A percentile compares a stretch with the other conserved stretches of the same genome.
These are phyloP conservation scores for Dendrolimus houi DNA, from an alignment of 2,888 invertebrate species.

Conservation along the genomic window DNA sequence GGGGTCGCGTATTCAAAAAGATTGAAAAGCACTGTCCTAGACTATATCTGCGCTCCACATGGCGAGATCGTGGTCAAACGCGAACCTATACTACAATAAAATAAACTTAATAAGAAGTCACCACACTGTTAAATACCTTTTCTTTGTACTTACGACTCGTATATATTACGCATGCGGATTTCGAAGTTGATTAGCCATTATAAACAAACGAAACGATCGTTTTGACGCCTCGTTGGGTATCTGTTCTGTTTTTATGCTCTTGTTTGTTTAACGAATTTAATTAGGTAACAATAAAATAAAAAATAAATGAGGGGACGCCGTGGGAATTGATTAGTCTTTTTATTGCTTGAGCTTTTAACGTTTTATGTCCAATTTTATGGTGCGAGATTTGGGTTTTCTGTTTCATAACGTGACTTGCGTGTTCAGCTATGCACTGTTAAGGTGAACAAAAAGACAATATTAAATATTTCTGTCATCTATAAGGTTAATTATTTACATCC, in stretches of 20 bases:
- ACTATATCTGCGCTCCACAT: too few relatives aligned
- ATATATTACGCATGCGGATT: conserved; percentile 47
- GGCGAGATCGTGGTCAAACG: too few relatives aligned
- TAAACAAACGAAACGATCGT: conserved; percentile 36
- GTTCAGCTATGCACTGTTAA: neutral
- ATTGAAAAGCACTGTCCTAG: too few relatives aligned
- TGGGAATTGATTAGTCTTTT: neutral
- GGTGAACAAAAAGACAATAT: too few relatives aligned
- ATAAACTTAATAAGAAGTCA: neutral
- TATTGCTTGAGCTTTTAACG: neutral
- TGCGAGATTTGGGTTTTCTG: neutral
- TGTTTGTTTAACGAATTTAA: neutral
- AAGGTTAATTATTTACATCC: too few relatives aligned
- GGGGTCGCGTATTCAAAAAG: too few relatives aligned
- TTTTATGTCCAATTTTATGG: neutral
- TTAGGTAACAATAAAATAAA: neutral
- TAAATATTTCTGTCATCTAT: too few relatives aligned
- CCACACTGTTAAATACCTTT: neutral
- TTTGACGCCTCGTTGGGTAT: conserved; percentile 25
- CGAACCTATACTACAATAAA: too few relatives aligned
- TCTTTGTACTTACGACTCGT: conserved; percentile 9
- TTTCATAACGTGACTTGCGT: neutral
- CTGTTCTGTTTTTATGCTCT: conserved; percentile 5
- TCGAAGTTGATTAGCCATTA: conserved; percentile 47
- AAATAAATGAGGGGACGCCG: neutral